Evolutionary conservation across 2,888 invertebrate genomes (phyloP).

Genomic region (Eretmocerus hayati): DNA sequence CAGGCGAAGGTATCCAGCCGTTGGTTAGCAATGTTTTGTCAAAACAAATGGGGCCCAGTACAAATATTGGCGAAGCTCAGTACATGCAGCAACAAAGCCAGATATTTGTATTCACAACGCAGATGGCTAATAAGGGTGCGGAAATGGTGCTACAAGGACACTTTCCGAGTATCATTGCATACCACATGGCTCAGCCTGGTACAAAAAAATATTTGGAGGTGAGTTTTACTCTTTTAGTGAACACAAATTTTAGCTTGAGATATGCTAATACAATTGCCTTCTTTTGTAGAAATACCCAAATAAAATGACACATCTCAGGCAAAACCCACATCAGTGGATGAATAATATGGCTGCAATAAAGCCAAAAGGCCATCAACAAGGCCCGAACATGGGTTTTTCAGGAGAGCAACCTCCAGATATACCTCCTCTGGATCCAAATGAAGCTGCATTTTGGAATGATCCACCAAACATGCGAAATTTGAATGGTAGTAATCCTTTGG

Average conservation of each 20-base stretch:
- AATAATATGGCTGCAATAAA: slow-evolving; percentile 72
- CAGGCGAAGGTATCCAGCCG: slow-evolving; percentile 63
- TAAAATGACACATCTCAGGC: slow-evolving; percentile 81
- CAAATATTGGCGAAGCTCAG: slow-evolving; percentile 73
- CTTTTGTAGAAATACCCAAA: slow-evolving; percentile 73
- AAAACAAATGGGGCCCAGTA: slow-evolving; percentile 64
- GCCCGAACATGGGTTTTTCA: slow-evolving; percentile 47
- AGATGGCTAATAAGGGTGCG: slow-evolving; percentile 89
- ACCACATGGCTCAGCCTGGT: slow-evolving; percentile 90
- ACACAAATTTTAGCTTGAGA: too few species aligned
- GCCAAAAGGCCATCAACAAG: slow-evolving; percentile 57
- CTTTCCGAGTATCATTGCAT: slow-evolving; percentile 86
- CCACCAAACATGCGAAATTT: slow-evolving; percentile 42
- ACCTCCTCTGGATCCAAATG: slow-evolving; percentile 41
- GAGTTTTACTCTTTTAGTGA: slow-evolving; percentile 27
- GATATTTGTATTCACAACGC: slow-evolving; percentile 94
- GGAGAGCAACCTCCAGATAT: slow-evolving; percentile 43
- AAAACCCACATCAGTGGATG: slow-evolving; percentile 74
- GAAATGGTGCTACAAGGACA: slow-evolving; percentile 86
- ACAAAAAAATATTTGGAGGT: slow-evolving; percentile 93
- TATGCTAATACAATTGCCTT: not conserved
- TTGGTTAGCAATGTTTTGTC: slow-evolving; percentile 70
- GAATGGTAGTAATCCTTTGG: slow-evolving; percentile 43
- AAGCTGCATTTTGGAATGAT: slow-evolving; percentile 44
- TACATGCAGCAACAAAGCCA: slow-evolving; percentile 95